Percentiles rank a stretch among this genome's conserved stretches.
Conservation (phyloP, 2,888 invertebrate species). For the Drosophila basisetae region DNA sequence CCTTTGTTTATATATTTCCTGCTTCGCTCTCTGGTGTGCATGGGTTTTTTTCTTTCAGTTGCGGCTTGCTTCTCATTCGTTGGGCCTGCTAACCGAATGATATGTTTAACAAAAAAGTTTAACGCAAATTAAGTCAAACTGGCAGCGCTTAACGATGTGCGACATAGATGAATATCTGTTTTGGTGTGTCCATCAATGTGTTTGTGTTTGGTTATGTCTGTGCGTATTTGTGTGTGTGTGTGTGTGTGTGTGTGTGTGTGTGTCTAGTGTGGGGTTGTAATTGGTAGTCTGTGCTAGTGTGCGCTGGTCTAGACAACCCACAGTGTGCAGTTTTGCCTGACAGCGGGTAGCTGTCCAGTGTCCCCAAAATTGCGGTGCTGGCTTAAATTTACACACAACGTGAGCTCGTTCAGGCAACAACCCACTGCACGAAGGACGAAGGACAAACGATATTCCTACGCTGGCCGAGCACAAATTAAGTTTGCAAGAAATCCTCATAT, state of each 20-base stretch:
- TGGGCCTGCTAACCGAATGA: conserved; percentile 53
- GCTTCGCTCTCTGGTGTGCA: conserved; percentile 40
- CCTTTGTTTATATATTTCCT: conserved; percentile 74
- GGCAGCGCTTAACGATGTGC: conserved; percentile 81
- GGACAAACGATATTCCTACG: conserved; percentile 22
- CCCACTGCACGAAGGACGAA: conserved; percentile 5
- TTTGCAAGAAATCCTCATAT: conserved; percentile 50
- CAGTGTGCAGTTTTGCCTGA: conserved; percentile 32
- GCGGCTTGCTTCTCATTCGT: conserved; percentile 21
- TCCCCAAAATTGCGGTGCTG: conserved; percentile 30
- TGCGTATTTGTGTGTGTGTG: conserved; percentile 1
- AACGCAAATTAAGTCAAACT: conserved; percentile 82
- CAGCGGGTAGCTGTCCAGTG: conserved; percentile 55
- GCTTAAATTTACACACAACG: conserved; percentile 64
- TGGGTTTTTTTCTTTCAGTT: conserved; percentile 6
- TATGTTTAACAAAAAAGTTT: conserved; percentile 80
- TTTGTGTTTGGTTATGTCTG: conserved; percentile 8
- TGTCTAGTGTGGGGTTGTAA: conserved; percentile 8
- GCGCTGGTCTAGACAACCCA: conserved; percentile 37
- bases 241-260: conserved; percentile 12
- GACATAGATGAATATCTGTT: conserved; percentile 72
- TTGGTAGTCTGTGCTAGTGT: not conserved
- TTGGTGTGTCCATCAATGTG: conserved; percentile 23
- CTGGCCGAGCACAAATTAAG: conserved; percentile 62
- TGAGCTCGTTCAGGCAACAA: conserved; percentile 38